Conservation (phyloP, 2,113 vertebrate genomes). For the Neotoma lepida region DNA sequence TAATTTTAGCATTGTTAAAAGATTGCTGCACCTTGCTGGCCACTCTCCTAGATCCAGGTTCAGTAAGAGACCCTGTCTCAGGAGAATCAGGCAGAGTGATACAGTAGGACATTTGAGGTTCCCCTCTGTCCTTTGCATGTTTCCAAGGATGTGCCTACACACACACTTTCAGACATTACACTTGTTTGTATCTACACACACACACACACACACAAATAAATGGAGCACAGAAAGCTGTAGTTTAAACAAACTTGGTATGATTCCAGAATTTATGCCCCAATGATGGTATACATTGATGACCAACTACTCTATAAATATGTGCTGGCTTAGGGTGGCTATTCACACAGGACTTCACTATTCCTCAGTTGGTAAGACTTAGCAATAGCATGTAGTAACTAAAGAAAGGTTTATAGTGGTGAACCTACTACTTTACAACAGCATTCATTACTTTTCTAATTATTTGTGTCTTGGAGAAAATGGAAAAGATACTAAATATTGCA, state of each 20-base stretch:
- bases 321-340: not conserved
- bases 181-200: not conserved
- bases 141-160: not conserved
- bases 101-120: not conserved
- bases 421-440: not conserved
- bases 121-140: not conserved
- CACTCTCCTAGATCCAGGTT: not conserved
- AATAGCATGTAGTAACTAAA: not conserved
- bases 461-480: not conserved
- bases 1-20: too few relatives aligned
- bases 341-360: not conserved
- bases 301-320: not conserved
- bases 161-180: not conserved
- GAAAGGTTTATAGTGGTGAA: not conserved
- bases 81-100: not conserved
- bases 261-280: not conserved
- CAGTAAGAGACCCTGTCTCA: not conserved
- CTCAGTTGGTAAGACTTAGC: not conserved
- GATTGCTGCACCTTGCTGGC: not conserved
- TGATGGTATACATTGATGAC: not conserved
- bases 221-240: not conserved
- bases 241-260: not conserved
- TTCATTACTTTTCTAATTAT: slow-evolving; percentile 23
- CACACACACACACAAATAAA: not conserved
- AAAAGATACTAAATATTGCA: slow-evolving; percentile 1